Percentiles rank a stretch among this genome's conserved stretches.
Evolutionary conservation across 2,113 vertebrate genomes (phyloP).

Genomic region (Platycercus adscitus): DNA sequence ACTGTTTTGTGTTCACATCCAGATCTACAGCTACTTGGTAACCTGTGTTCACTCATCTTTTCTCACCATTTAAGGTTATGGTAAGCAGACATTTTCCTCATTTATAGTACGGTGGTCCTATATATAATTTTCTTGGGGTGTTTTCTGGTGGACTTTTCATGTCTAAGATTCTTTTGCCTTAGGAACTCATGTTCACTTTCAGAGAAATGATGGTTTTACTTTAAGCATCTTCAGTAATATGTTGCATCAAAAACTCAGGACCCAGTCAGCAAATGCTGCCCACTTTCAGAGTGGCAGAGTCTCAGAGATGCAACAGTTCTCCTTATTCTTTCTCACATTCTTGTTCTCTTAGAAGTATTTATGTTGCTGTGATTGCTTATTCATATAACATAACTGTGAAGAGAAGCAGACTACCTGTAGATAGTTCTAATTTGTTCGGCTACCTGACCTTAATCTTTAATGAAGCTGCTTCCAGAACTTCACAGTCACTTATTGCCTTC

Average conservation of each 20-base stretch:
- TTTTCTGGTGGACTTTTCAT: neutral
- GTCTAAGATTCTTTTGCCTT: neutral
- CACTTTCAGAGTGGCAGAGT: neutral
- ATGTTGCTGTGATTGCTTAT: neutral
- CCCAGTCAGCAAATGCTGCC: neutral
- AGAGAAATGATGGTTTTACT: neutral
- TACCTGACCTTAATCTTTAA: neutral
- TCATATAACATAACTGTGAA: neutral
- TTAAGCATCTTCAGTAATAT: neutral
- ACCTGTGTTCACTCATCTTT: neutral
- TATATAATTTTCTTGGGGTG: neutral
- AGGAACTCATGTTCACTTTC: neutral
- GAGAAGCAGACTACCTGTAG: neutral
- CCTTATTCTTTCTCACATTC: neutral
- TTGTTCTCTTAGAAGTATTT: neutral
- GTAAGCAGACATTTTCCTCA: neutral
- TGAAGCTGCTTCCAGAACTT: neutral
- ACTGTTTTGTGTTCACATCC: rapidly evolving
- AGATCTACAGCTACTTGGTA: neutral
- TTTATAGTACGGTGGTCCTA: neutral
- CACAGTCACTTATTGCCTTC: neutral
- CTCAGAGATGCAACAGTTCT: neutral
- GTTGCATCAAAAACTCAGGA: neutral
- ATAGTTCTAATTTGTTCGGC: neutral
- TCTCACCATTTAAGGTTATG: neutral